Conservation (phyloP, 1,140 invertebrate species). For the Macrocentrus cingulum region DNA sequence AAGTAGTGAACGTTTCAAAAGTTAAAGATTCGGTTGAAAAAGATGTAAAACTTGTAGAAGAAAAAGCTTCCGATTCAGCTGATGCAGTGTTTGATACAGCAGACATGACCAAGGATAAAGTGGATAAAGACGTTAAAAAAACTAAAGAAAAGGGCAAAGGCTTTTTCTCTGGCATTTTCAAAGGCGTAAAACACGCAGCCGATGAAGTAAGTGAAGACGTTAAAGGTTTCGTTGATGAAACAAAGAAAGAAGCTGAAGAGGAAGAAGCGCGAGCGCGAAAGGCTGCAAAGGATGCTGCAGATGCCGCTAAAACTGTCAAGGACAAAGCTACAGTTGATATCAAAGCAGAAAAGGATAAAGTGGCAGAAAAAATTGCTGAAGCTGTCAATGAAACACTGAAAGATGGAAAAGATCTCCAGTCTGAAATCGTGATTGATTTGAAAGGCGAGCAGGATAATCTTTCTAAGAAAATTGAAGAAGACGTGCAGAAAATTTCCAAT, state of each 20-base stretch:
- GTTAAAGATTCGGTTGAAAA: constrained; percentile 21
- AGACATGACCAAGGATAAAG: constrained; percentile 17
- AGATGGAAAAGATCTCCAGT: constrained; percentile 35
- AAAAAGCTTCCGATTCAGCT: constrained; percentile 13
- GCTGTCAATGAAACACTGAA: no score
- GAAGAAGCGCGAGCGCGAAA: constrained; percentile 24
- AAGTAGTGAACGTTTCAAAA: constrained; percentile 17
- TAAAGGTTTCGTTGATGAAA: constrained; percentile 29
- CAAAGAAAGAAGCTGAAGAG: constrained; percentile 27
- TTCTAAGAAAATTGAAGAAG: constrained; percentile 26
- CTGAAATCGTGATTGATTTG: constrained; percentile 20
- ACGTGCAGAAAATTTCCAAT: constrained; percentile 28
- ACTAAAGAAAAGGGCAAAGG: constrained; percentile 34
- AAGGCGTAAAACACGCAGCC: constrained; percentile 33
- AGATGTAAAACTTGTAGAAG: constrained; percentile 14
- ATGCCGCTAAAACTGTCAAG: constrained; percentile 19
- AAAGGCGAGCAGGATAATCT: constrained; percentile 40
- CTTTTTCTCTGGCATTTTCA: constrained; percentile 36
- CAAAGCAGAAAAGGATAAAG: background rate
- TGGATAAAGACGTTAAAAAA: constrained; percentile 28
- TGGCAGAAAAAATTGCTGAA: background rate
- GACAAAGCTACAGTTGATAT: constrained; percentile 11
- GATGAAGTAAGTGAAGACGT: constrained; percentile 29
- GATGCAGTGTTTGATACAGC: constrained; percentile 13
- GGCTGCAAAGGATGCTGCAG: background rate